A percentile compares a stretch with the other conserved stretches of the same genome.
Evolutionary conservation across 2,797 vertebrate genomes (phyloP).

Genomic region (Nasua narica): DNA sequence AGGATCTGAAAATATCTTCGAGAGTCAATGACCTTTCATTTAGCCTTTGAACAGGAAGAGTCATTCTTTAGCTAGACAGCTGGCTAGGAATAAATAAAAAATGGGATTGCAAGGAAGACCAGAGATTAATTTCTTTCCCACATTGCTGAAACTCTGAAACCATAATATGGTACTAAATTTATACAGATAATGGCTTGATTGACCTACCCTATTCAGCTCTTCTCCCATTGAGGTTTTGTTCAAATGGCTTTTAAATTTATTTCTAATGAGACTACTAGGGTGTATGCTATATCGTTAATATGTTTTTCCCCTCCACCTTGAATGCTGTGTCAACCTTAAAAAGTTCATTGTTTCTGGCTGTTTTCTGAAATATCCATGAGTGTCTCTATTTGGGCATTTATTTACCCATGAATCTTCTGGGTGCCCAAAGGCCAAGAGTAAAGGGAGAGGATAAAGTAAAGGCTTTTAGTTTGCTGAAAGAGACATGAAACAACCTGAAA

Average conservation of each 20-base stretch:
- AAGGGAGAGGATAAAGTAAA: background rate
- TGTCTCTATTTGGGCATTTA: background rate
- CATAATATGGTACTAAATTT: slow-evolving; percentile 69
- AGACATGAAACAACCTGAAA: background rate
- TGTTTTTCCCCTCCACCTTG: slow-evolving; percentile 48
- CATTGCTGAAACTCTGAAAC: slow-evolving; percentile 60
- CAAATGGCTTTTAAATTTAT: slow-evolving; percentile 69
- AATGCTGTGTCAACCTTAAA: slow-evolving; percentile 57
- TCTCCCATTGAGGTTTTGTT: slow-evolving; percentile 58
- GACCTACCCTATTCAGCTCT: slow-evolving; percentile 57
- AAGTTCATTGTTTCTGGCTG: slow-evolving; percentile 41
- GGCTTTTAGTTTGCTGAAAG: slow-evolving; percentile 21
- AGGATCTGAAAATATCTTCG: slow-evolving; percentile 56
- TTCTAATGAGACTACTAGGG: slow-evolving; percentile 23
- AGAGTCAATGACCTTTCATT: slow-evolving; percentile 64
- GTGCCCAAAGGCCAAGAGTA: background rate
- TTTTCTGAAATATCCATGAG: slow-evolving; percentile 6
- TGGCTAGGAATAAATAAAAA: slow-evolving; percentile 71
- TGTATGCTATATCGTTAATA: background rate
- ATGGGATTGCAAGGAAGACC: slow-evolving; percentile 28
- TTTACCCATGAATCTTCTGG: slow-evolving; percentile 4
- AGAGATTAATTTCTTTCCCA: slow-evolving; percentile 48
- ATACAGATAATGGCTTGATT: slow-evolving; percentile 68
- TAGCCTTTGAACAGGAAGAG: slow-evolving; percentile 53
- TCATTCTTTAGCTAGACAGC: slow-evolving; percentile 62